Evolutionary conservation across 2,797 vertebrate species (phyloP), one percentile per base, ranked within the genome.

Genomic region (Gorsachius magnificus): DNA sequence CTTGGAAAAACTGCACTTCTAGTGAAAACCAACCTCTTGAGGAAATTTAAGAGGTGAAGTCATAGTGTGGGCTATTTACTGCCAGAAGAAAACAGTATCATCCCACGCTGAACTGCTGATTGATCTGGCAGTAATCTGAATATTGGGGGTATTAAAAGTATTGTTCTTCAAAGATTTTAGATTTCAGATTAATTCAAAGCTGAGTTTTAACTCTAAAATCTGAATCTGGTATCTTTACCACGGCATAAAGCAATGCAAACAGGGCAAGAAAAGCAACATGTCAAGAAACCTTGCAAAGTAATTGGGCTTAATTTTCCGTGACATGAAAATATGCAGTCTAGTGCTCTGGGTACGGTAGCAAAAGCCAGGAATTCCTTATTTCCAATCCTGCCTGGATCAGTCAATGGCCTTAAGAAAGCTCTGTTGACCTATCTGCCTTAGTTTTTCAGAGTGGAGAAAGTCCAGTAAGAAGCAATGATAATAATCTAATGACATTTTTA

Each of bases 31-130:
- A 91, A 61, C 58, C 78, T 93, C 70, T 48, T 95, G 91, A 93
- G 70, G 88, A 94, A 88, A 89, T 95, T 94, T 92, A 92, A 93
- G 90, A 93, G 78, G 68, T 96, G 89, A 95, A 93, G 83, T 96
- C 94, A 97, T 94, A 82, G 53, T 76, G 66, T 61, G 81, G 89
- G 79, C 53, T 82, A 83, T 81, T 89, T 76, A 66, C 35, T 90
- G 45, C 93, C 85, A 87, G 83, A 90, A 78, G 46, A 93, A 96
- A 95, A 89, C 61, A 94, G 21, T 80, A 54, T 65, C 43, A 74
- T 66, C 41, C 48, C 51, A 79, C 36, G 56, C 36, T 68, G 68
- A 93, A 95, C 85, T 68, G 63, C 65, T 94, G 83, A 81, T 70
- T 90, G 93, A 87, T 80, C 46, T 91, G 89, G 83, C 74, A 93